Base-by-base conservation (phyloP, 1,140 invertebrate genomes). In the Apis florea region DNA sequence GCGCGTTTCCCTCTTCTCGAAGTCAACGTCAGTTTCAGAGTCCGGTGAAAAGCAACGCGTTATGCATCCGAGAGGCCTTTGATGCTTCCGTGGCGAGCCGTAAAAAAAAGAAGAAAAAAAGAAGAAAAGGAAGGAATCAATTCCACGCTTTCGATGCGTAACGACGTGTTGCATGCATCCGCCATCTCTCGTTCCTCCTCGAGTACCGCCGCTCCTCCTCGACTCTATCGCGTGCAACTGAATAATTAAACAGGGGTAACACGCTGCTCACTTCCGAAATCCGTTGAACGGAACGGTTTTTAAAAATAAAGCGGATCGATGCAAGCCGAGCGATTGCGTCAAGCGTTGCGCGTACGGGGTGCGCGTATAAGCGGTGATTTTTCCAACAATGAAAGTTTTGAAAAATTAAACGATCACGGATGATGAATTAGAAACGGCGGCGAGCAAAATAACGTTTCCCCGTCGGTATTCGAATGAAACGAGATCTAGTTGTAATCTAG, bases 81-180 rank as follows among this genome's bases (percentile, higher is more conserved):
- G 54, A 82, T 64, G 54, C 54, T 67, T 21, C 19, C 67, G 54
- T n/a, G n/a, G 19, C 47, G 40, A 61, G 53, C 53, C 63, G 40
- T 54, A 54, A 73, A 79, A 79, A 73, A 51, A 70, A 70, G 9
- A 56, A 24, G n/a, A 78, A 78, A 9, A 53, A 53, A 79, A 73
- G 59, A 70, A 70, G 4, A 61, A 53, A 67, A 54, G 9, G 51
- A 31, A 70, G 24, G 26, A 63, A 74, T 74, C 70, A 47, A 51
- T 67, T 53, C 49, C 15, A 24, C n/a, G 61, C 53, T 80, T 56
- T 47, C 66, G 19, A 53, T 66, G 61, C 24, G 76, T 49, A 58
- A 69, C 24, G 19, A 69, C 24, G 19, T 49, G 51, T 66, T 76
- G 61, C 73, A 17, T 58, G 59, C 13, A 51, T 24, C 19, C 51